Evolutionary conservation across 2,888 invertebrate genomes (phyloP), one percentile per base, ranked within the genome.

Genomic region (Sinopyrophorus schimmeli): DNA sequence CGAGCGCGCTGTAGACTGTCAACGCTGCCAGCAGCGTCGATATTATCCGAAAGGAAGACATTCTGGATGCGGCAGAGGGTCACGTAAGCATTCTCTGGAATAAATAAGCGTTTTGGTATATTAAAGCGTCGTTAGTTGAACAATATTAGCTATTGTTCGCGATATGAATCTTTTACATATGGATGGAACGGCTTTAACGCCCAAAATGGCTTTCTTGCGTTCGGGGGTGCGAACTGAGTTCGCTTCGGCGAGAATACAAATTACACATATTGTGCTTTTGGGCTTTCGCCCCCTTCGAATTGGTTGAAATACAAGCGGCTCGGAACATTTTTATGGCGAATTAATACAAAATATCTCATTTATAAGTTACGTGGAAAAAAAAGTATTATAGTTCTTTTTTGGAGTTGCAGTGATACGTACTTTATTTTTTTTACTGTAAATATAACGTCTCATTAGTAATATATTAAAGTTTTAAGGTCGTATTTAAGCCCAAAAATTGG

Each of bases 41-140:
- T 52, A 40, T 26, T 18, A 28, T 38, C 39, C 40, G 32, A 40
- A 50, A 43, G 44, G 55, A 54, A 56, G 55, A 54, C 61, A 61
- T 61, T 41, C 15, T 54, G 50, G 28, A 37, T 35, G 47, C 24
- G 47, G 48, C 37, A 42, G 30, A 52, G 44, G 55, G 60, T 62
- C 60, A 61, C 59, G 62, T 58, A 49, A 41, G 46, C 60, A 62
- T 60, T 49, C 35, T 62, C 62, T 61, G 57, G 14, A 61, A 60
- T 30, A 47, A 43, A 47, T 16, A n/a, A n/a, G 11, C 2, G 10
- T 2, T 3, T 21, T 7, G 9, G 21, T 21, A 2, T 21, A 6
- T 9, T 21, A 21, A 21, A 21, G 5, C n/a, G 21, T n/a, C 21
- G 5, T 5, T 21, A 2, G 3, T 21, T n/a, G n/a, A n/a, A n/a